Evolutionary conservation across 2,113 vertebrate genomes (phyloP), one percentile per base, ranked within the genome.

Genomic region (Indri indri): DNA sequence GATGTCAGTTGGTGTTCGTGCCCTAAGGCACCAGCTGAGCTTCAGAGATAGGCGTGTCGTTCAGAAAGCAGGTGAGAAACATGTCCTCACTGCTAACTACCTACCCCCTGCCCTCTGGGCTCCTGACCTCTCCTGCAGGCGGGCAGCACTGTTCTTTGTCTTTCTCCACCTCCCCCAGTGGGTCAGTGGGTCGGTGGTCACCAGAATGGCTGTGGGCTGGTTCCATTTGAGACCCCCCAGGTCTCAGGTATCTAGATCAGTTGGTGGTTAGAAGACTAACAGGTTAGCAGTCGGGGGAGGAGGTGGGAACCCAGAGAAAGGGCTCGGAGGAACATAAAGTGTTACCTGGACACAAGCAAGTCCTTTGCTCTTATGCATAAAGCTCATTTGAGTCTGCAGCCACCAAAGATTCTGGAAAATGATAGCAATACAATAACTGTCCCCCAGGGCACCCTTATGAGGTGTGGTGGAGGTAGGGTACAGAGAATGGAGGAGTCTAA

Each of bases 91-190:
- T 54, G 42, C 40, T 59, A 25, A 52, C 57, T 16, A 0, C n/a
- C 45, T 54, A 17, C 52, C 45, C 23, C 61, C 54, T 59, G 40
- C 37, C 50, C 23, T 40, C 34, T 52, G 6, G 73, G 23, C 11
- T 14, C 8, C 40, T 17, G 17, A 5, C 74, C 18, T 30, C 30
- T 17, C 40, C 12, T 3, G 8, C 0, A 0, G 63, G 42, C 37
- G 59, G 34, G 66, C 81, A n/a, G 10, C 12, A 2, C 13, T 5
- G 42, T 27, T 40, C 34, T 57, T 66, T 10, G 0, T 17, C 74
- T 61, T n/a, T 79, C 40, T 17, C 57, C 18, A 11, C 12, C 32
- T 70, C 17, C 17, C 8, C 13, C 3, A 4, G 32, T 30, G 61
- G 61, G 61, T 30, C 27, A 30, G 61, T 63, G 61, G 30, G 63